Base-by-base conservation (phyloP, 2,888 invertebrate genomes). In the Drosophila maculinotata region DNA sequence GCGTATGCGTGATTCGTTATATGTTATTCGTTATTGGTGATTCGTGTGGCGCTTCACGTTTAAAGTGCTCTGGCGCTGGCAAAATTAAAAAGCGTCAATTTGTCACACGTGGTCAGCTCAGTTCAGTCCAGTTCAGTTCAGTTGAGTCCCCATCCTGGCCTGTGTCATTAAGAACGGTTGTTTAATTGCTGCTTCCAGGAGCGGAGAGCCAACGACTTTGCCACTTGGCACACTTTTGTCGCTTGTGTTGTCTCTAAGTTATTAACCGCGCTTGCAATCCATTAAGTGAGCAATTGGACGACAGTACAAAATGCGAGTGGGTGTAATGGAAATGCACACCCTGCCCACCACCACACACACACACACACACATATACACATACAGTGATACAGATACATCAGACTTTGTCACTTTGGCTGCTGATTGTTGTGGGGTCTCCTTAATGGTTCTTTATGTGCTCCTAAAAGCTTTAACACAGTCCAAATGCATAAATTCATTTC, bases 1-100 rank as follows among this genome's bases (percentile, higher is more conserved):
- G 38, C 69, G 59, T 69, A 73, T 73, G 77, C 69, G 59, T 48
- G 64, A 71, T 69, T 62, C 56, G 56, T 53, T 26, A 51, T 62
- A 51, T 54, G 73, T 66, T 36, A 58, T 66, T 49, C 53, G 48
- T 58, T 48, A 56, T 66, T 54, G 44, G 49, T 41, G 56, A 52
- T 53, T 58, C 51, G 68, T 71, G 62, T 72, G 77, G 62, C 70
- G 70, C 76, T 70, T 76, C 38, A 53, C 63, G 45, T 72, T 72
- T 58, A 48, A 62, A 76, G 60, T 72, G 72, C 64, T 47, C 23
- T 14, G 47, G 44, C 33, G 74, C 78, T 57, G 75, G 82, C 74
- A 67, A 73, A 89, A 88, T 89, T 88, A 89, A 89, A 89, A 88
- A 89, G 90, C 90, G 89, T 89, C 90, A 89, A 89, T 89, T 89